Evolutionary conservation across 1,140 invertebrate species (phyloP).

Genomic region (Xylocopa sonorina): DNA sequence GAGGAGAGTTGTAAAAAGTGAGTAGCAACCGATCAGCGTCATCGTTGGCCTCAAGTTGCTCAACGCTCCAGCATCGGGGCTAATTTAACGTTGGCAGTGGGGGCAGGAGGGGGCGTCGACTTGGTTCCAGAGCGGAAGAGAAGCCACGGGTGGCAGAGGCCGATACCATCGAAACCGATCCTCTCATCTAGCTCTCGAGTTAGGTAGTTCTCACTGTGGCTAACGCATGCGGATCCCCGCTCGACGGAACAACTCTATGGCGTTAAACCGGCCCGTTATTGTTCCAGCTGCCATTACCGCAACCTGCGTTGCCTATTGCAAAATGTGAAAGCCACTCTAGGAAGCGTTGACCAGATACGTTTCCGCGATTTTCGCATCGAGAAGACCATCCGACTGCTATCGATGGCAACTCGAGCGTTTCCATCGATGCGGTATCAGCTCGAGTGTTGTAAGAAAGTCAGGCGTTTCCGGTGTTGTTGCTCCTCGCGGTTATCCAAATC

Average conservation of each 20-base stretch:
- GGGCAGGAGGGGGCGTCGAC: conserved; percentile 47
- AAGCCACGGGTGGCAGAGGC: conserved; percentile 70
- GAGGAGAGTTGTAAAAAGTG: too few species aligned
- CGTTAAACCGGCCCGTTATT: conserved; percentile 69
- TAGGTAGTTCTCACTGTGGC: conserved; percentile 69
- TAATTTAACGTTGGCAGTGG: conserved; percentile 50
- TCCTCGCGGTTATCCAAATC: too few species aligned
- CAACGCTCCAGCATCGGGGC: conserved; percentile 40
- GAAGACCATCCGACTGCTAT: too few species aligned
- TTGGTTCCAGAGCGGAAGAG: conserved; percentile 70
- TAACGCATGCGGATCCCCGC: conserved; percentile 66
- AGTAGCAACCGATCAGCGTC: neutral
- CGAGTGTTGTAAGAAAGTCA: too few species aligned
- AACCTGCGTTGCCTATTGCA: conserved; percentile 65
- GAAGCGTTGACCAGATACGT: conserved; percentile 41
- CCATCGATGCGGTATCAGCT: too few species aligned
- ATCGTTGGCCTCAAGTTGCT: conserved; percentile 38
- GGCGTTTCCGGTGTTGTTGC: too few species aligned
- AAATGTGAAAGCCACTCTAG: conserved; percentile 70
- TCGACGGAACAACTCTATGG: conserved; percentile 67
- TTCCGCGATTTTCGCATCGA: too few species aligned
- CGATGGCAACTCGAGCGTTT: too few species aligned
- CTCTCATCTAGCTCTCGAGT: conserved; percentile 68
- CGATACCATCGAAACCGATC: conserved; percentile 73
- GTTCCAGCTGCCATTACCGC: conserved; percentile 70